phyloP scores from a whole-genome alignment of 2,888 invertebrate genomes.

The Meliscaeva auricollis region DNA sequence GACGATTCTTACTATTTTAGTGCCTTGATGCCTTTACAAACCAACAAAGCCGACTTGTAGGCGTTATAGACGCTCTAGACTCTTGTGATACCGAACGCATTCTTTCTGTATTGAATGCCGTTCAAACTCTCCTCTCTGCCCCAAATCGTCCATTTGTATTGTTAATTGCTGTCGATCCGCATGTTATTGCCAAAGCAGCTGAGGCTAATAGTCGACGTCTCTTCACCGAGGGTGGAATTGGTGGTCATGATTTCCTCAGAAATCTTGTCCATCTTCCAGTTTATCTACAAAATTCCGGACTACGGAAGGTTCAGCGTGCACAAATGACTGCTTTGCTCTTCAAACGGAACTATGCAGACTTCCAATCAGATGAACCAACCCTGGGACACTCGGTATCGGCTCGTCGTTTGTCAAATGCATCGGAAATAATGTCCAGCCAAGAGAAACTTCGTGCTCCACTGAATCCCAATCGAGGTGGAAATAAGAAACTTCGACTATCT shows the following conservation, averaged over 20 bases:
- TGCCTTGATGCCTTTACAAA: constrained; percentile 97
- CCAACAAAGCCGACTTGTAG: constrained; percentile 97
- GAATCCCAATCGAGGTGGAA: constrained; percentile 85
- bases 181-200: constrained; percentile 98
- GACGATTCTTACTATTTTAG: constrained; percentile 82
- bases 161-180: constrained; percentile 98
- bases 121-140: constrained; percentile 97
- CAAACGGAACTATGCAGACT: constrained; percentile 82
- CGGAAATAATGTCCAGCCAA: constrained; percentile 92
- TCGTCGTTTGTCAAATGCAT: constrained; percentile 91
- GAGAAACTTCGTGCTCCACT: constrained; percentile 88
- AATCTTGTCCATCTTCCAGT: constrained; percentile 99
- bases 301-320: constrained; percentile 94
- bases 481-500: constrained; percentile 91
- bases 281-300: constrained; percentile 98
- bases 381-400: constrained; percentile 87
- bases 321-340: constrained; percentile 89
- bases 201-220: constrained; percentile 94
- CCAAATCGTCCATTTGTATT: constrained; percentile 97
- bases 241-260: constrained; percentile 96
- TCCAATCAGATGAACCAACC: constrained; percentile 82
- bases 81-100: constrained; percentile 99
- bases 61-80: constrained; percentile 98
- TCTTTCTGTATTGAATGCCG: constrained; percentile 95
- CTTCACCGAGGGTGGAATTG: constrained; percentile 93